Percentiles rank a stretch among this genome's conserved stretches.
These are phyloP conservation scores for Cheilosia grossa DNA, from an alignment of 2,888 invertebrate species.

Conservation along the genomic window DNA sequence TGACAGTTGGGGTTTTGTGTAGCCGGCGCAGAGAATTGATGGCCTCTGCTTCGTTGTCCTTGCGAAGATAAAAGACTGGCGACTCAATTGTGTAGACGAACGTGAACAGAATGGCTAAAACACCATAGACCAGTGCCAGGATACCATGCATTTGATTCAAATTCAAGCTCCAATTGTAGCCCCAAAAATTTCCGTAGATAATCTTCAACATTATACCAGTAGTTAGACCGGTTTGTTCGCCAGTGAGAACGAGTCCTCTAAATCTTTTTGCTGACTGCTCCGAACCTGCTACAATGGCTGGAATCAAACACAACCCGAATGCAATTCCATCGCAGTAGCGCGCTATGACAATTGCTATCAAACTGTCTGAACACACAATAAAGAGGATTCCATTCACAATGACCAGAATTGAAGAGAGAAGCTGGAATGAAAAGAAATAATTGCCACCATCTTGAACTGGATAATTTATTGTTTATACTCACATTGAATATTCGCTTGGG, in stretches of 20 bases:
- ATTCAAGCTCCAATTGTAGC: neutral
- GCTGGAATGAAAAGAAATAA: neutral
- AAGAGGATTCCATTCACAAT: constrained; percentile 78
- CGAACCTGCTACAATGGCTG: constrained; percentile 78
- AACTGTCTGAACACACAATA: constrained; percentile 68
- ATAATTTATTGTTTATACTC: neutral
- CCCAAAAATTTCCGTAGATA: constrained; percentile 73
- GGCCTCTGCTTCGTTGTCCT: constrained; percentile 77
- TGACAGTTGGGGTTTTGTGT: constrained; percentile 76
- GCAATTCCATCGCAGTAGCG: constrained; percentile 79
- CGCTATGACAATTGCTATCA: constrained; percentile 76
- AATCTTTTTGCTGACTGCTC: constrained; percentile 75
- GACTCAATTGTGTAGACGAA: constrained; percentile 78
- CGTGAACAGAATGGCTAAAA: constrained; percentile 71
- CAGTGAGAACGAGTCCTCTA: constrained; percentile 76
- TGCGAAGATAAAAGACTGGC: constrained; percentile 77
- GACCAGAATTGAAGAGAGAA: constrained; percentile 48
- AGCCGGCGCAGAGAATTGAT: constrained; percentile 77
- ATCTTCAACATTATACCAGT: constrained; percentile 77
- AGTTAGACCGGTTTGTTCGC: constrained; percentile 77
- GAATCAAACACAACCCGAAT: constrained; percentile 77
- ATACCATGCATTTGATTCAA: constrained; percentile 77
- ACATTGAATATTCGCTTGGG: constrained; percentile 32
- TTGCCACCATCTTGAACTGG: neutral
- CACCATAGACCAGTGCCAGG: constrained; percentile 75